Evolutionary conservation across 2,888 invertebrate genomes (phyloP), one percentile per base, ranked within the genome.

Genomic region (Melieria omissa): DNA sequence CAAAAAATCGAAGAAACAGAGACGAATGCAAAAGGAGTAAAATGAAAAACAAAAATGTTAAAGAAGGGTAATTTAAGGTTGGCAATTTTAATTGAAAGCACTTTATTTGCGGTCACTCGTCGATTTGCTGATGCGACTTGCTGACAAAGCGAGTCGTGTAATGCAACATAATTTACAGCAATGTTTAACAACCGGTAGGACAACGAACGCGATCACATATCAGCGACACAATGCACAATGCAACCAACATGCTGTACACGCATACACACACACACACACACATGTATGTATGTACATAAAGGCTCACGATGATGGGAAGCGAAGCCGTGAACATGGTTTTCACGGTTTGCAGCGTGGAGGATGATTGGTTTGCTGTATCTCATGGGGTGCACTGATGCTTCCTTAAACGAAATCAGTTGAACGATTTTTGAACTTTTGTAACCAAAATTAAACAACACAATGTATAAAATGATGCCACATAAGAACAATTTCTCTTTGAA

Each of bases 91-190:
- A 67, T 67, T 67, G 67, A 58, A 67, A 67, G 67, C 67, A 67
- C 67, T 67, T 67, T 67, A 67, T 67, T 67, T 67, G 52, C 67
- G 67, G 67, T 61, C 60, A 52, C 67, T 49, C 49, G 45, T 52
- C 60, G 67, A 49, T 60, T 67, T 60, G 16, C 67, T 67, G 60
- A 67, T 67, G 61, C 49, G 60, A 67, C 49, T 60, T 67, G 67
- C 67, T 67, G 67, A 67, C 67, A 67, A 67, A 60, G 67, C 67
- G 67, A 52, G 60, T 60, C 67, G 60, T 60, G 67, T 67, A 67
- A 67, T 67, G 60, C 67, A 67, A 67, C 67, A 60, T 67, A 67
- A 67, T 67, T 67, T 67, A 67, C 67, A 67, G 61, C 60, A 67
- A 67, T 67, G 67, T 67, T 29, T 67, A 67, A 67, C 67, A 67